Percentiles rank a stretch among this genome's conserved stretches.
Conservation (phyloP, 1,140 invertebrate genomes). For the Atta colombica region DNA sequence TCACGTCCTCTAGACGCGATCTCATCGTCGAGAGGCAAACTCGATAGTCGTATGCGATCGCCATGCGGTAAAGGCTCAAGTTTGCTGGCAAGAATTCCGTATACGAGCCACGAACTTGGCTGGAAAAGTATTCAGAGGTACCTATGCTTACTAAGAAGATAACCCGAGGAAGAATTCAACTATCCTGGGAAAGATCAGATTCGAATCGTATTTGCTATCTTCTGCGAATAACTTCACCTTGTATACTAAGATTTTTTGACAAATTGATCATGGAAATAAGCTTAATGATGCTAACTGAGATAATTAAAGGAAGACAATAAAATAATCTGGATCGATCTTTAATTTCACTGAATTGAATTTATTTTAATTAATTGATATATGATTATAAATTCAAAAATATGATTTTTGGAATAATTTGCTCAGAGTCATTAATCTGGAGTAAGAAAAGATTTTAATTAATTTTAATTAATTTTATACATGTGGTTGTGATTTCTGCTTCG, state of each 20-base stretch:
- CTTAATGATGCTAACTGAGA: not conserved
- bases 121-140: conserved; percentile 34
- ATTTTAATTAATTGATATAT: not conserved
- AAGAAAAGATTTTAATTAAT: conserved; percentile 62
- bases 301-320: not conserved
- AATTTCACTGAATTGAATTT: not conserved
- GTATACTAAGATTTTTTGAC: not conserved
- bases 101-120: conserved; percentile 48
- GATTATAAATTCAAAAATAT: not conserved
- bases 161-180: conserved; percentile 33
- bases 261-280: not conserved
- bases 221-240: not conserved
- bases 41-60: conserved; percentile 37
- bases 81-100: conserved; percentile 44
- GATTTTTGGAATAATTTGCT: not conserved
- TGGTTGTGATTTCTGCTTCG: conserved; percentile 46
- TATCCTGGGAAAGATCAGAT: conserved; percentile 27
- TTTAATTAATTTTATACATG: too few relatives aligned
- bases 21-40: conserved; percentile 43
- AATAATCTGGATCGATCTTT: not conserved
- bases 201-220: conserved; percentile 5
- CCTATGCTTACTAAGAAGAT: conserved; percentile 46
- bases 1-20: conserved; percentile 45
- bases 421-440: not conserved
- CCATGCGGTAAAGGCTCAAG: conserved; percentile 2